Conservation (phyloP, 2,888 invertebrate species). For the Cataglyphis albicans region DNA sequence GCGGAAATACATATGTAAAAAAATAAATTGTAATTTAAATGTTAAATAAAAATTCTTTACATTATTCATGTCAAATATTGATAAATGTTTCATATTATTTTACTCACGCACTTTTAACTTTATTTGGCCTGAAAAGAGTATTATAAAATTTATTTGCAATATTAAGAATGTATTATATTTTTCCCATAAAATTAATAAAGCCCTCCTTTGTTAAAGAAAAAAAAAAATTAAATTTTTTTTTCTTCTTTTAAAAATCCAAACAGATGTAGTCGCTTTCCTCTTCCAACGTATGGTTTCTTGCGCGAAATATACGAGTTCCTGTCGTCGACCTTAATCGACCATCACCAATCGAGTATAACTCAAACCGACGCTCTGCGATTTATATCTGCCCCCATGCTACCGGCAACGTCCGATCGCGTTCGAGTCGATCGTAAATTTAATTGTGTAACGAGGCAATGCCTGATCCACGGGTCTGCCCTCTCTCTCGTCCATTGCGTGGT, state of each 20-base stretch:
- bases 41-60: not conserved
- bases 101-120: not conserved
- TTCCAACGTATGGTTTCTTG: slow-evolving; percentile 15
- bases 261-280: slow-evolving; percentile 7
- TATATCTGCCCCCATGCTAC: slow-evolving; percentile 63
- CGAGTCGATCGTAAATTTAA: slow-evolving; percentile 82
- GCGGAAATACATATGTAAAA: not conserved
- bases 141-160: not conserved
- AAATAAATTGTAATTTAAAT: not conserved
- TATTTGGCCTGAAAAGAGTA: not conserved
- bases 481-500: slow-evolving; percentile 63
- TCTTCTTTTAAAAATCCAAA: not conserved
- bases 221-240: slow-evolving; percentile 3
- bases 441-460: slow-evolving; percentile 79
- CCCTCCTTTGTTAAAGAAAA: not conserved
- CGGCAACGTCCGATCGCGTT: slow-evolving; percentile 75
- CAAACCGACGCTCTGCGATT: slow-evolving; percentile 65
- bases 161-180: not conserved
- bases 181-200: not conserved
- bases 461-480: slow-evolving; percentile 65
- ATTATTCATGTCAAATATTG: not conserved
- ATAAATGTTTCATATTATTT: not conserved
- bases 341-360: slow-evolving; percentile 65
- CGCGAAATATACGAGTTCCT: slow-evolving; percentile 52
- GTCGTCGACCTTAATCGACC: slow-evolving; percentile 67